These are phyloP conservation scores for Lagopus leucura DNA, from an alignment of 2,113 vertebrate species.

Conservation along the genomic window DNA sequence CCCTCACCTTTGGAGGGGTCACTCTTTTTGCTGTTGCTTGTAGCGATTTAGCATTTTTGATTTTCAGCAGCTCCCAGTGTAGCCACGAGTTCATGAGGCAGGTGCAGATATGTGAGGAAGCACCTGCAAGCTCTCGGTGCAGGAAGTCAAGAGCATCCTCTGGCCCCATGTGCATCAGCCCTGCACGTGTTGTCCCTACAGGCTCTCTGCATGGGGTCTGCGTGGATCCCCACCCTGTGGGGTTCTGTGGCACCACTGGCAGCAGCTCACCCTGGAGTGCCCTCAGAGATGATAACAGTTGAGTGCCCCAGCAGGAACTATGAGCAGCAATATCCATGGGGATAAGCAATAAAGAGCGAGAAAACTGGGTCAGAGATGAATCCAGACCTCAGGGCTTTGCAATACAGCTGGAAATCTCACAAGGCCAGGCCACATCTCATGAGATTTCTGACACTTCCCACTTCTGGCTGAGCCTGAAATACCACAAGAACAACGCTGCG, in stretches of 20 bases:
- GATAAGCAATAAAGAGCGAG: background rate
- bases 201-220: accelerated
- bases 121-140: background rate
- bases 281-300: background rate
- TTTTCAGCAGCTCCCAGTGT: background rate
- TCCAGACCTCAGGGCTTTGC: background rate
- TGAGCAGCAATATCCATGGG: background rate
- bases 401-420: constrained; percentile 68
- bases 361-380: background rate
- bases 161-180: accelerated
- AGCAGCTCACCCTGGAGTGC: background rate
- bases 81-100: background rate
- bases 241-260: background rate
- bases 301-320: background rate
- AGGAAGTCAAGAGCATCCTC: background rate
- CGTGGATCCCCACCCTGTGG: background rate
- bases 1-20: background rate
- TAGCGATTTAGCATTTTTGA: background rate
- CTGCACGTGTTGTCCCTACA: background rate
- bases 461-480: constrained; percentile 70
- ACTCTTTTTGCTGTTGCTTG: background rate
- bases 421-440: constrained; percentile 17
- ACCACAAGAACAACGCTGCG: constrained; percentile 68
- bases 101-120: background rate
- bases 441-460: constrained; percentile 71